A percentile compares a stretch with the other conserved stretches of the same genome.
Evolutionary conservation across 2,797 vertebrate species (phyloP).

Genomic region (Octomys mimax): DNA sequence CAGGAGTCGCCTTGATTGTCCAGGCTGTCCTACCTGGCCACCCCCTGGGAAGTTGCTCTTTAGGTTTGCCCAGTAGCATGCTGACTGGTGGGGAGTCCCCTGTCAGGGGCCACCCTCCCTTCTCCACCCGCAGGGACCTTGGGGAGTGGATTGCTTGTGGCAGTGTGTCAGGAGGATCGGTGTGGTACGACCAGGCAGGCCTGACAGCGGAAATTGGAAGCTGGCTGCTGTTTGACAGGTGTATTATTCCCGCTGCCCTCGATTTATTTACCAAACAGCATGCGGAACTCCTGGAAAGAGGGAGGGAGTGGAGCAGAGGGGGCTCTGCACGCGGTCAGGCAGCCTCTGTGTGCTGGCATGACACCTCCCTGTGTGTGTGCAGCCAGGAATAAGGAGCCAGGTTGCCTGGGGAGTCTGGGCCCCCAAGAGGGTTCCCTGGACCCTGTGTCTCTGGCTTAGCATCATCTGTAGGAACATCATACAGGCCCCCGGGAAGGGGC

Average conservation of each 20-base stretch:
- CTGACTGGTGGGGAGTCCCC: neutral
- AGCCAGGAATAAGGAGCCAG: neutral
- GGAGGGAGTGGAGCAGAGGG: constrained; percentile 49
- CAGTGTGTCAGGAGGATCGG: constrained; percentile 52
- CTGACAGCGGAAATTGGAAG: constrained; percentile 85
- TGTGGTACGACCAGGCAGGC: constrained; percentile 44
- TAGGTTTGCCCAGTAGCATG: neutral
- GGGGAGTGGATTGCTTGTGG: constrained; percentile 72
- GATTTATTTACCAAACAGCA: constrained; percentile 85
- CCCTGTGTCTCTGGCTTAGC: neutral
- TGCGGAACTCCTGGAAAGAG: constrained; percentile 23
- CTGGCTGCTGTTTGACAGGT: constrained; percentile 85
- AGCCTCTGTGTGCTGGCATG: constrained; percentile 43
- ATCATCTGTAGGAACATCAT: neutral
- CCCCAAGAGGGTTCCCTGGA: neutral
- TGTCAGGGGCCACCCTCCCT: neutral
- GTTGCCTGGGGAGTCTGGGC: too few species aligned
- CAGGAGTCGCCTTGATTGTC: neutral
- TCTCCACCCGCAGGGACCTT: neutral
- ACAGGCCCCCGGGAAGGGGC: neutral
- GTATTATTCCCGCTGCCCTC: constrained; percentile 86
- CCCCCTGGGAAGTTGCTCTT: neutral
- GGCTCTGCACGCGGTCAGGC: neutral
- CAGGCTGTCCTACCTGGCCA: neutral
- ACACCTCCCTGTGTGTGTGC: fast-evolving